Percentiles rank a stretch among this genome's conserved stretches.
Evolutionary conservation across 2,113 vertebrate genomes (phyloP).

Genomic region (Fregetta grallaria): DNA sequence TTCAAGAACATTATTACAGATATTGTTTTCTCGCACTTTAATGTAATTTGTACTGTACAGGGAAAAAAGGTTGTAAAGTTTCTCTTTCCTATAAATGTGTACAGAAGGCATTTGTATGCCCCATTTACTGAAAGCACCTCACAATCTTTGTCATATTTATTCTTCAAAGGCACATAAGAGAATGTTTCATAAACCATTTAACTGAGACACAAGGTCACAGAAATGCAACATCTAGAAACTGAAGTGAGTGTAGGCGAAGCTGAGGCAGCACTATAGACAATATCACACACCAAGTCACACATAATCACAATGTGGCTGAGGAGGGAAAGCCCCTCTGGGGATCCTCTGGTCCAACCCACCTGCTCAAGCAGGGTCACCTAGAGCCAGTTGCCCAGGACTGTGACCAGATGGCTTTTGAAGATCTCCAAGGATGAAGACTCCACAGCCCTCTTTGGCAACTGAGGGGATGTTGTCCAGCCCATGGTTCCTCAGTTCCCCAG

Average conservation of each 20-base stretch:
- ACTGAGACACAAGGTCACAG: not conserved
- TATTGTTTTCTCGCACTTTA: conserved; percentile 23
- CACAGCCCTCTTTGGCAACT: not conserved
- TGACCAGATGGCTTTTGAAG: not conserved
- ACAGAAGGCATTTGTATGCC: not conserved
- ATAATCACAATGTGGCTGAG: not conserved
- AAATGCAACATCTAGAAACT: not conserved
- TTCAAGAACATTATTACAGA: conserved; percentile 25
- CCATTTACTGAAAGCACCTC: not conserved
- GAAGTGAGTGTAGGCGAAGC: not conserved
- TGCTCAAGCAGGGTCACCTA: not conserved
- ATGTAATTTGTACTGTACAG: not conserved
- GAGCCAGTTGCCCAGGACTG: not conserved
- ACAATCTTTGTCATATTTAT: not conserved
- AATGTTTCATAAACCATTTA: not conserved
- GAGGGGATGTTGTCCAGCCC: not conserved
- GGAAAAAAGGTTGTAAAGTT: not conserved
- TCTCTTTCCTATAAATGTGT: not conserved
- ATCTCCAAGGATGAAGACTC: not conserved
- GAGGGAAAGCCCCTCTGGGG: not conserved
- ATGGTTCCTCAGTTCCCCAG: not conserved
- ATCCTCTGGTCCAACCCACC: not conserved
- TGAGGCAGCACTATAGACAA: not conserved
- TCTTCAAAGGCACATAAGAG: not conserved
- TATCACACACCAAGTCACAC: not conserved